phyloP scores from a whole-genome alignment of 1,140 invertebrate genomes.

The Charaxes varanes region DNA sequence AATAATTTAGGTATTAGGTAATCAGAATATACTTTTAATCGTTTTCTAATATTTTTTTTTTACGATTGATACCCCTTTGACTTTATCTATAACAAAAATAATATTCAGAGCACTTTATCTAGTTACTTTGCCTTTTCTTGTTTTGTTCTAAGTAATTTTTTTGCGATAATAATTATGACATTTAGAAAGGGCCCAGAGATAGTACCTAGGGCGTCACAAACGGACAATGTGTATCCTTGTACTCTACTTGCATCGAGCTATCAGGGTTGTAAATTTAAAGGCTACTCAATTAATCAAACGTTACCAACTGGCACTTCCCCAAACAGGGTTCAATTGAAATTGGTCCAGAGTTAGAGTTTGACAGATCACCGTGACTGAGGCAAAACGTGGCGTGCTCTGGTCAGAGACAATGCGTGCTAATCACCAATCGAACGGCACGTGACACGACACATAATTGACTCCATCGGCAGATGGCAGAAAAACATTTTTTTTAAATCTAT shows the following conservation, averaged over 20 bases:
- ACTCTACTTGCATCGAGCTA: not conserved
- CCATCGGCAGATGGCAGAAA: slow-evolving; percentile 67
- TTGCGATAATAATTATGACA: too few relatives aligned
- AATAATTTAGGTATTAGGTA: too few relatives aligned
- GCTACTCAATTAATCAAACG: slow-evolving; percentile 16
- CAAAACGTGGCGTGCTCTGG: slow-evolving; percentile 13
- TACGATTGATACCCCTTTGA: too few relatives aligned
- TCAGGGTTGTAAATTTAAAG: not conserved
- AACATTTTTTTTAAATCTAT: too few relatives aligned
- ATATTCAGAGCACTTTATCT: too few relatives aligned
- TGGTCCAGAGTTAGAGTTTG: slow-evolving; percentile 57
- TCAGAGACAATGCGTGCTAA: slow-evolving; percentile 52
- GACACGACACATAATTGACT: slow-evolving; percentile 61
- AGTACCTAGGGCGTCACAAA: too few relatives aligned
- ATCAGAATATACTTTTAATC: too few relatives aligned
- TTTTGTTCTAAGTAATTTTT: too few relatives aligned
- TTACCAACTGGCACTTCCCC: slow-evolving; percentile 35
- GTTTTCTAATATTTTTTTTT: too few relatives aligned
- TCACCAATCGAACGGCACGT: slow-evolving; percentile 58
- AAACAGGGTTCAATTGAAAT: slow-evolving; percentile 54
- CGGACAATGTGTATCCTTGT: not conserved
- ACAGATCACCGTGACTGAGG: slow-evolving; percentile 57
- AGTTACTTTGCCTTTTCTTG: too few relatives aligned
- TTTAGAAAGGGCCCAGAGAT: too few relatives aligned
- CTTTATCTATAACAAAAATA: too few relatives aligned